Evolutionary conservation across 2,797 vertebrate genomes (phyloP).

Genomic region (Pterois miles): DNA sequence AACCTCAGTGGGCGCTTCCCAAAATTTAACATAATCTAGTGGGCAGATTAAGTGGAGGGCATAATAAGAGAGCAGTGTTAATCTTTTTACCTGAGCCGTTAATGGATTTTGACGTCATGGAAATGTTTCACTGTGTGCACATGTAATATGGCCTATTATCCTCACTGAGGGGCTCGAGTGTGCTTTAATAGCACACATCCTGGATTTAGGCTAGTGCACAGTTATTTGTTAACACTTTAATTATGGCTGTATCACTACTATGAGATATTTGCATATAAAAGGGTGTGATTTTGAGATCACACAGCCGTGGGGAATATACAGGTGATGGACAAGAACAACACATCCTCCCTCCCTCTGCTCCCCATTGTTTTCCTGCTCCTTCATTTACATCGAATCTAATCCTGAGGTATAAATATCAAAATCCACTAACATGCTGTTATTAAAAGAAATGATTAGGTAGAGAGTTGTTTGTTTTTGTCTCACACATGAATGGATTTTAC

Average conservation of each 20-base stretch:
- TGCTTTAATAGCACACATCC: constrained; percentile 34
- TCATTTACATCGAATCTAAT: constrained; percentile 75
- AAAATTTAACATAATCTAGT: constrained; percentile 59
- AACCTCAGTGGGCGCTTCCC: constrained; percentile 53
- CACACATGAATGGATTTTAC: constrained; percentile 56
- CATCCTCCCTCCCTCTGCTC: constrained; percentile 30
- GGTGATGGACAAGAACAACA: constrained; percentile 49
- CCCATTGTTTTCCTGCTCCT: constrained; percentile 58
- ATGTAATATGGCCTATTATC: constrained; percentile 45
- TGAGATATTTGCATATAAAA: constrained; percentile 62
- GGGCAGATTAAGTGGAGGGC: constrained; percentile 58
- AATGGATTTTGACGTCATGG: constrained; percentile 67
- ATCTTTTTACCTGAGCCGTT: constrained; percentile 64
- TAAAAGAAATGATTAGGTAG: constrained; percentile 71
- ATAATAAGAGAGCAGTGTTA: constrained; percentile 52
- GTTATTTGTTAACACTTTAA: constrained; percentile 60
- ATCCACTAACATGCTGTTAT: constrained; percentile 61
- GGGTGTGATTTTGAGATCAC: constrained; percentile 48
- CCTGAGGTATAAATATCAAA: constrained; percentile 78
- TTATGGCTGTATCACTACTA: constrained; percentile 35
- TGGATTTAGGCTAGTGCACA: constrained; percentile 25
- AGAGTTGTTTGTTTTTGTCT: constrained; percentile 60
- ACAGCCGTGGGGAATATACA: constrained; percentile 33
- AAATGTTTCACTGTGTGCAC: constrained; percentile 34
- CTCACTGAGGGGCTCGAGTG: constrained; percentile 35